Conservation (phyloP, 2,113 vertebrate species). For the Sitta europaea region DNA sequence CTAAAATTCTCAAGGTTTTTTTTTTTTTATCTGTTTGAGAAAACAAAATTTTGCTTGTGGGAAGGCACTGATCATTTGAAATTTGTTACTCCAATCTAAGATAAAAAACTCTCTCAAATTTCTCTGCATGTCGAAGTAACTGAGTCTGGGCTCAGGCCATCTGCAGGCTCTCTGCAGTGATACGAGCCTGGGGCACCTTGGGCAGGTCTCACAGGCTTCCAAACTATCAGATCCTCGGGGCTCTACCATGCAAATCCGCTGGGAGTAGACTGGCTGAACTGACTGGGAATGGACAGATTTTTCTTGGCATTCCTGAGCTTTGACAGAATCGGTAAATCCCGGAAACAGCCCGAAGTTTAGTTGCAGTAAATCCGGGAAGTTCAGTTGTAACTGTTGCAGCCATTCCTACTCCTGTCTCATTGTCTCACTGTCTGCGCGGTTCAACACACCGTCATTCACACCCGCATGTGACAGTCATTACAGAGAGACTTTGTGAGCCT, state of each 20-base stretch:
- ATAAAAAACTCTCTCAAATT: background rate
- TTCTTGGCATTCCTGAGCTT: background rate
- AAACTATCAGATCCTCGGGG: background rate
- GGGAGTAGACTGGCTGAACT: background rate
- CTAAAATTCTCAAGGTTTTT: background rate
- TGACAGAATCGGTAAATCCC: background rate
- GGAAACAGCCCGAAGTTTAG: background rate
- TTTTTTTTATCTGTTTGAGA: background rate
- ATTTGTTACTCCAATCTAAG: background rate
- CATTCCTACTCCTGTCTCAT: background rate
- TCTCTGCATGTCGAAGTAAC: background rate
- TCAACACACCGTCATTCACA: too few relatives aligned
- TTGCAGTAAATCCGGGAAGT: background rate
- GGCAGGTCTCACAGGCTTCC: background rate
- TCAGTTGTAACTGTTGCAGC: background rate
- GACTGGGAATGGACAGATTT: background rate
- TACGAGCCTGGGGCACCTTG: accelerated
- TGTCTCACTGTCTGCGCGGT: too few relatives aligned
- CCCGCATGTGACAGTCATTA: background rate
- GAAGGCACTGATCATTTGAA: background rate
- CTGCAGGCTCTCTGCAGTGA: background rate
- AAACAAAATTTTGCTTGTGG: background rate
- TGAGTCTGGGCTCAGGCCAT: background rate
- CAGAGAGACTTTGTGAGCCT: background rate
- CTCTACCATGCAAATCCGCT: background rate